Evolutionary conservation across 1,140 invertebrate genomes (phyloP).

Genomic region (Bicyclus anynana): DNA sequence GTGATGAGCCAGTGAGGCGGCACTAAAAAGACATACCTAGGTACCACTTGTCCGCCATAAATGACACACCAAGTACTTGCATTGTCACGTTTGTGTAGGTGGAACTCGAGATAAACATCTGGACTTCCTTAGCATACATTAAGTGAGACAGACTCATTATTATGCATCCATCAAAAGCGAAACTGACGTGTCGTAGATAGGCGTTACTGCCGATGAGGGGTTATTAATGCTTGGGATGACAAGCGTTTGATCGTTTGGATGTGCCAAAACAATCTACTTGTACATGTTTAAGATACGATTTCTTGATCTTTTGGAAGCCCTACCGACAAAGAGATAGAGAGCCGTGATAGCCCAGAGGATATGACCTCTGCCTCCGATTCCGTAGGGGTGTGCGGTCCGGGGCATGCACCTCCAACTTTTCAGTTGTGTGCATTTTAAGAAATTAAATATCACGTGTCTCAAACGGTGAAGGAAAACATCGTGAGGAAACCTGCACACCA

Average conservation of each 20-base stretch:
- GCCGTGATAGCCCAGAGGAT: too few species aligned
- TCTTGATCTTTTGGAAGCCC: too few species aligned
- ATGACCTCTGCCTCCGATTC: too few species aligned
- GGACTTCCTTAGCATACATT: constrained; percentile 39
- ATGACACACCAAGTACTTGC: constrained; percentile 20
- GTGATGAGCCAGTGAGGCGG: constrained; percentile 11
- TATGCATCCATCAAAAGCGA: constrained; percentile 43
- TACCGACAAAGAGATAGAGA: too few species aligned
- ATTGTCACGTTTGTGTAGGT: constrained; percentile 41
- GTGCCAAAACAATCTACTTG: constrained; percentile 32
- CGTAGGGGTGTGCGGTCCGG: too few species aligned
- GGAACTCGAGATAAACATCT: constrained; percentile 37
- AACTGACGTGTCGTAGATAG: constrained; percentile 38
- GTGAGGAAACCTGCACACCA: too few species aligned
- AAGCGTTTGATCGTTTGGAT: constrained; percentile 35
- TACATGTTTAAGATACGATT: constrained; percentile 3
- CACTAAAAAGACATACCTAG: neutral
- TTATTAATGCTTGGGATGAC: constrained; percentile 47
- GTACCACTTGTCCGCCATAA: constrained; percentile 12
- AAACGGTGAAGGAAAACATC: too few species aligned
- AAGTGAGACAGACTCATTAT: constrained; percentile 36
- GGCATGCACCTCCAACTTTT: too few species aligned
- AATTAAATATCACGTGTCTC: too few species aligned
- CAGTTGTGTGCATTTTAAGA: too few species aligned
- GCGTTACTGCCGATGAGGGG: constrained; percentile 36